Evolutionary conservation across 2,888 invertebrate species (phyloP), one percentile per base, ranked within the genome.

Genomic region (Apamea anceps): DNA sequence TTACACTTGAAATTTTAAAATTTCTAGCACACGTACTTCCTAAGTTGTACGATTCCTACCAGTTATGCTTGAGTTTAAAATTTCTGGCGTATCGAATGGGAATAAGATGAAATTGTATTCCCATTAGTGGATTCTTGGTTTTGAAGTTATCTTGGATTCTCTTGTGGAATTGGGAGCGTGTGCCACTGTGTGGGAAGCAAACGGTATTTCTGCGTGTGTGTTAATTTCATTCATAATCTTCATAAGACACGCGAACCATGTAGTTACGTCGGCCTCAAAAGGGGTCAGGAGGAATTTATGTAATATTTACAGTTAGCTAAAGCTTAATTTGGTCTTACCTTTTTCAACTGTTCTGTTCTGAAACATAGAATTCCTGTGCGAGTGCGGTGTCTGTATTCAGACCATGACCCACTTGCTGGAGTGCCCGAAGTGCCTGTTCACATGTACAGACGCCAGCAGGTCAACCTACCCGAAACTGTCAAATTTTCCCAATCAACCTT

Each of bases 101-200:
- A 87, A 86, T 79, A 85, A 66, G 79, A 82, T 79, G 82, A 66
- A 79, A 87, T 78, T 87, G 67, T 85, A 86, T 87, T 85, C 77
- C 85, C 82, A 86, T 87, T 87, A 85, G 82, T 78, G 65, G 67
- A 72, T 77, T 62, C 79, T 71, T 71, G 48, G 62, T 51, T 70
- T 66, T 28, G 25, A 60, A 73, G 45, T 25, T 68, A 85, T 63
- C 32, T 82, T 51, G 32, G 65, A 82, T 71, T 85, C 65, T 77
- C 51, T 57, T 8, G 37, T 28, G 62, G 8, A 45, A 81, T 42
- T 21, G 13, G 37, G 32, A 75, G 32, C 37, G 75, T 71, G n/a
- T 80, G 70, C n/a, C 45, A 71, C 8, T 21, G 51, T 32, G 72
- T 73, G 42, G 70, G 85, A n/a, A 25, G 68, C 10, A 48, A 80